These are phyloP conservation scores for Pseudoatta argentina DNA, from an alignment of 1,140 invertebrate species.

Conservation along the genomic window DNA sequence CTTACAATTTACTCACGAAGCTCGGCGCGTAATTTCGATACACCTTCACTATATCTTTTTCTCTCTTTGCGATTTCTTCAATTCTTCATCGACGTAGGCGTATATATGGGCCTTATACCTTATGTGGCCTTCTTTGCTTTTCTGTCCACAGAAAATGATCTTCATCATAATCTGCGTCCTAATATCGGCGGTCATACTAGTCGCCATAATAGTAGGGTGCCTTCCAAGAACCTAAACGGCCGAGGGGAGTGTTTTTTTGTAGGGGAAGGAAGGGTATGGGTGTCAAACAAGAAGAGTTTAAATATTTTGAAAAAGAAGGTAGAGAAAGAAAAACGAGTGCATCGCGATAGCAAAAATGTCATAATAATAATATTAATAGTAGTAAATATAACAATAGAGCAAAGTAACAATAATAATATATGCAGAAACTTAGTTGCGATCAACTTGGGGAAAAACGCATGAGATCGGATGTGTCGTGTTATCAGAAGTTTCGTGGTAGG, in stretches of 20 bases:
- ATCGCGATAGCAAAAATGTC: constrained; percentile 53
- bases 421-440: constrained; percentile 41
- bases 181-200: constrained; percentile 85
- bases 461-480: constrained; percentile 43
- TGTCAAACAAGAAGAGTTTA: not conserved
- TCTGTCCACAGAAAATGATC: constrained; percentile 95
- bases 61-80: constrained; percentile 40
- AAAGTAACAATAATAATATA: constrained; percentile 42
- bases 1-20: constrained; percentile 21
- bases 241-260: constrained; percentile 50
- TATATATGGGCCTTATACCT: not conserved
- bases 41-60: not conserved
- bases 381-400: constrained; percentile 32
- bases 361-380: constrained; percentile 53
- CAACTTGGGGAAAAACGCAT: not conserved
- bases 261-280: constrained; percentile 28
- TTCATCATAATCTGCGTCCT: constrained; percentile 93
- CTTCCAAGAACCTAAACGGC: constrained; percentile 82
- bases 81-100: constrained; percentile 1
- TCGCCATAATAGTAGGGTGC: constrained; percentile 83
- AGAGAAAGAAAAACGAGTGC: constrained; percentile 62
- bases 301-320: constrained; percentile 26
- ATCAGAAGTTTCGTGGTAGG: constrained; percentile 7
- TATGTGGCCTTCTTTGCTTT: constrained; percentile 81
- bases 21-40: constrained; percentile 49